phyloP scores from a whole-genome alignment of 2,113 vertebrate species.

The Mugil cephalus region DNA sequence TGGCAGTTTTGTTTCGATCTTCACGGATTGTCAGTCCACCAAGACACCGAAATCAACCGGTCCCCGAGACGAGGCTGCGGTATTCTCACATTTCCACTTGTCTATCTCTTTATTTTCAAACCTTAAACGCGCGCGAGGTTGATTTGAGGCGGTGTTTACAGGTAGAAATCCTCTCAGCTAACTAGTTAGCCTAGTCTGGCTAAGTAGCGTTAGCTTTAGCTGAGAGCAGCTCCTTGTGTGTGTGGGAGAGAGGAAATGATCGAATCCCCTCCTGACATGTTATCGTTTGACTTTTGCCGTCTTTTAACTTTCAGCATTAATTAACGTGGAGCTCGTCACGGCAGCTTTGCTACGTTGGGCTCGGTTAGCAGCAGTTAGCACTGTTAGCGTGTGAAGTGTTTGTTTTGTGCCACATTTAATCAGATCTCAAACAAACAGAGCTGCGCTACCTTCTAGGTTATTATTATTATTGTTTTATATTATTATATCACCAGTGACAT shows the following conservation, averaged over 20 bases:
- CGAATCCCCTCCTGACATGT: constrained; percentile 4
- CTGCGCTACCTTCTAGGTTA: not conserved
- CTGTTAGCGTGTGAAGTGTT: constrained; percentile 13
- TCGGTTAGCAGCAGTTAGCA: not conserved
- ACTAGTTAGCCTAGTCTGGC: constrained; percentile 54
- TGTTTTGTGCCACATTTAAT: constrained; percentile 19
- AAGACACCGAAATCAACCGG: constrained; percentile 48
- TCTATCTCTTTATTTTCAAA: accelerated
- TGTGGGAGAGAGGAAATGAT: constrained; percentile 56
- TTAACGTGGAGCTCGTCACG: not conserved
- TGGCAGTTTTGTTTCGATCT: constrained; percentile 83
- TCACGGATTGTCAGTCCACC: constrained; percentile 60
- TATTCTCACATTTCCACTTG: constrained; percentile 43
- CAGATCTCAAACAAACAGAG: not conserved
- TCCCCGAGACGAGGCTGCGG: constrained; percentile 49
- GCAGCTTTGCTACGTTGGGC: not conserved
- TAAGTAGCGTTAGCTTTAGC: constrained; percentile 65
- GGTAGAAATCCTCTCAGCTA: constrained; percentile 44
- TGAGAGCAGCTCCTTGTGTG: constrained; percentile 21
- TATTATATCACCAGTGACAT: no score
- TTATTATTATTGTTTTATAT: no score
- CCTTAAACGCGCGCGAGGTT: not conserved
- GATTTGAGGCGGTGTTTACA: constrained; percentile 3
- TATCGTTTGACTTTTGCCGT: not conserved
- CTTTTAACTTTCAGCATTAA: not conserved